Base-by-base conservation (phyloP, 2,888 invertebrate genomes). In the Noctua janthina region DNA sequence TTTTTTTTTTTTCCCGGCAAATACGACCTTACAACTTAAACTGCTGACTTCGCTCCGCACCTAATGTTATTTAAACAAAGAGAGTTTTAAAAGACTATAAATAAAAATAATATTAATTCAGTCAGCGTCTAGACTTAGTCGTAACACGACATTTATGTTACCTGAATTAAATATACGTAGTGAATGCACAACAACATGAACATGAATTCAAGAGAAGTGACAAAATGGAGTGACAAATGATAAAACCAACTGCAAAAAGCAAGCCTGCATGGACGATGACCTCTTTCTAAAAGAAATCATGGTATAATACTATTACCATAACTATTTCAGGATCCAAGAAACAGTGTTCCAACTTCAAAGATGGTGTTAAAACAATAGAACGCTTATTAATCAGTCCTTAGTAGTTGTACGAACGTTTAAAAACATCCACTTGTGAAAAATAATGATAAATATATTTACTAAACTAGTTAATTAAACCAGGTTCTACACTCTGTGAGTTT, bases 111-210 rank as follows among this genome's bases (percentile, higher is more conserved):
- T 49, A 13, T 43, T 29, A 76, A 70, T 66, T 75, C 35, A 73
- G 13, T 59, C 46, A n/a, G n/a, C n/a, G 84, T 75, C 87, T 67
- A 79, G 83, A 83, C 75, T 70, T 56, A 49, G 66, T 56, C 54
- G 35, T 51, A 64, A 71, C 43, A 51, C 46, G 56, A 64, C 43
- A 62, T 43, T 56, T 74, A 43, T n/a, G 74, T 79, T 29, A 39
- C 56, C 39, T 79, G 73, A 79, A 64, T 75, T 82, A 79, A 85
- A 82, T 79, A 85, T 79, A 82, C 75, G 70, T 64, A 70, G n/a
- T 73, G 71, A 39, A 69, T 78, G 54, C 56, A 29, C 56, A 29
- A 46, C 67, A 35, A 35, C 35, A 35, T 59, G 43, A 56, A 59
- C 8, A 15, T 2, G 23, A 62, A 29, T 17, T 17, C 23, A 39